Percentiles rank a stretch among this genome's conserved stretches.
Conservation (phyloP, 2,113 vertebrate species). For the Corythornis cristatus region DNA sequence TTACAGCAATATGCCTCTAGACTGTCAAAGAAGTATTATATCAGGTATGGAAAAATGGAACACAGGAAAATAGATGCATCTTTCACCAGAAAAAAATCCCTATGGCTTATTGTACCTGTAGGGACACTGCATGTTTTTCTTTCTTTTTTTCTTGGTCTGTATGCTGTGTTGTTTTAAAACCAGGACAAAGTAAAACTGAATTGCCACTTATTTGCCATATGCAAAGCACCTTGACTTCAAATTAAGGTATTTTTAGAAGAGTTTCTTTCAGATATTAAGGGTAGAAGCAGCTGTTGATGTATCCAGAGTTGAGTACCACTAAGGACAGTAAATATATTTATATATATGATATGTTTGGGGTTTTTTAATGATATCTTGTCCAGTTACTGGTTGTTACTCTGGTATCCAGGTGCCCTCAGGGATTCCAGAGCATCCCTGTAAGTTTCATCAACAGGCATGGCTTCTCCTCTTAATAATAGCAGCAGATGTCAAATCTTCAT, state of each 20-base stretch:
- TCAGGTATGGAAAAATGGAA: not conserved
- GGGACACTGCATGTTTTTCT: not conserved
- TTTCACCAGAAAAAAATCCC: not conserved
- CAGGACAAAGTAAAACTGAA: not conserved
- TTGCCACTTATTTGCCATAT: not conserved
- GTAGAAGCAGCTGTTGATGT: not conserved
- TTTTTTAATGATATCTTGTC: not conserved
- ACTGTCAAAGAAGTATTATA: not conserved
- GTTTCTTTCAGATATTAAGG: not conserved
- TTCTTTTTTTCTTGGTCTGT: not conserved
- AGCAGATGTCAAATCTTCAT: slow-evolving; percentile 53
- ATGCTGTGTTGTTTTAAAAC: not conserved
- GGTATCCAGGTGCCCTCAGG: not conserved
- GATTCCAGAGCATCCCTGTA: not conserved
- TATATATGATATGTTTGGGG: not conserved
- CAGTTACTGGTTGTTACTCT: not conserved
- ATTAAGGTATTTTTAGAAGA: not conserved
- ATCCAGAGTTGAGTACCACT: not conserved
- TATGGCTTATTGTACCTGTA: not conserved
- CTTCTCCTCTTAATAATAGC: not conserved
- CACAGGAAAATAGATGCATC: not conserved
- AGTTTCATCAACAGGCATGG: not conserved
- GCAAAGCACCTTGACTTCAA: not conserved
- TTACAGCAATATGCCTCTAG: not conserved
- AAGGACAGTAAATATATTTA: not conserved